Conservation (phyloP, 2,113 vertebrate genomes). For the Heterochromis multidens region DNA sequence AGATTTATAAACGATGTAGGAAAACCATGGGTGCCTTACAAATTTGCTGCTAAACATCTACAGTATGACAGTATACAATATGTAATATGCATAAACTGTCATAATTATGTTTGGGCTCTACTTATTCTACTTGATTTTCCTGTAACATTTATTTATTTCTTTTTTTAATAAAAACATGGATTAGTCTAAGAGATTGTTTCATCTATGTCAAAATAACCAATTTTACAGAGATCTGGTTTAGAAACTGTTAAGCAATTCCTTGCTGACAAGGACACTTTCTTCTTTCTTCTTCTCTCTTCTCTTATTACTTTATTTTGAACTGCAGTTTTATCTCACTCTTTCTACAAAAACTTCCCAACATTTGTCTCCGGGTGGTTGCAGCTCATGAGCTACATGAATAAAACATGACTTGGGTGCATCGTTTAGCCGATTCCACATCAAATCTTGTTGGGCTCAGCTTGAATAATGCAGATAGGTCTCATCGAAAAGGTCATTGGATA, state of each 20-base stretch:
- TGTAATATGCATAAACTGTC: neutral
- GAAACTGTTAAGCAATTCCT: constrained; percentile 13
- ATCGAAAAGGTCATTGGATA: constrained; percentile 71
- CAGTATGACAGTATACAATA: neutral
- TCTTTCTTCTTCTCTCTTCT: neutral
- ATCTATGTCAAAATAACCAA: neutral
- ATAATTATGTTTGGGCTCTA: neutral
- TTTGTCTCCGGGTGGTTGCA: constrained; percentile 50
- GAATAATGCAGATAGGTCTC: constrained; percentile 72
- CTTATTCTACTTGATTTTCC: neutral
- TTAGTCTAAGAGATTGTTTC: neutral
- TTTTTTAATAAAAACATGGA: neutral
- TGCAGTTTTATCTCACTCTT: constrained; percentile 22
- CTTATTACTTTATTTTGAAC: constrained; percentile 25
- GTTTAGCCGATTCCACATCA: constrained; percentile 66
- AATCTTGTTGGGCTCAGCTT: constrained; percentile 51
- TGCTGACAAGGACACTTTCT: constrained; percentile 4
- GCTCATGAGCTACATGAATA: constrained; percentile 65
- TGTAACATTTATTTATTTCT: neutral
- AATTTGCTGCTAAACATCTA: neutral
- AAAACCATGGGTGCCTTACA: neutral
- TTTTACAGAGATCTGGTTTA: neutral
- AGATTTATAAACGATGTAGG: neutral
- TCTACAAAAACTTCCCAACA: constrained; percentile 28
- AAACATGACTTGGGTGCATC: constrained; percentile 62